Conservation (phyloP, 1,140 invertebrate genomes). For the Sitodiplosis mosellana region DNA sequence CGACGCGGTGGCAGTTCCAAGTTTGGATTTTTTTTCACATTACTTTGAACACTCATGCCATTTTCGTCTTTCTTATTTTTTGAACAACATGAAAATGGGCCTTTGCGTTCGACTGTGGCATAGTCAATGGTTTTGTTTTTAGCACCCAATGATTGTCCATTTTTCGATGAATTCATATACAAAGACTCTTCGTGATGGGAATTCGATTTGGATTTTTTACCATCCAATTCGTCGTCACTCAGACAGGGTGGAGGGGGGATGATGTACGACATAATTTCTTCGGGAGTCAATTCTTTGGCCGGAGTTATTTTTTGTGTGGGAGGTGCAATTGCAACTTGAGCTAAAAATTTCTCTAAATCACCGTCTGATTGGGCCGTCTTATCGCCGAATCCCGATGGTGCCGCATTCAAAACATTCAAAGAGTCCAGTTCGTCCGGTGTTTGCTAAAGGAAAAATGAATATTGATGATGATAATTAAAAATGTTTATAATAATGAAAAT, state of each 20-base stretch:
- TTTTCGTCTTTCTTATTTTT: conserved; percentile 31
- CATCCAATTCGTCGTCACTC: conserved; percentile 18
- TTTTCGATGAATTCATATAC: background rate
- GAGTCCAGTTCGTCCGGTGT: conserved; percentile 58
- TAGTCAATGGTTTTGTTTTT: conserved; percentile 34
- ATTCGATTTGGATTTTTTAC: conserved; percentile 11
- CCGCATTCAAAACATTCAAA: conserved; percentile 40
- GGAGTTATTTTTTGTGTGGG: conserved; percentile 47
- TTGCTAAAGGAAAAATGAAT: too few relatives aligned
- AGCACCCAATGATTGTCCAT: background rate
- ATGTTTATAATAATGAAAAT: too few relatives aligned
- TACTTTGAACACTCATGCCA: conserved; percentile 24
- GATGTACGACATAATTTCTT: conserved; percentile 61
- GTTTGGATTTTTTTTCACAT: conserved; percentile 26
- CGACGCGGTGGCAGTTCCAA: conserved; percentile 34
- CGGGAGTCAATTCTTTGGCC: conserved; percentile 49
- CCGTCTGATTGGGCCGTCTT: conserved; percentile 12
- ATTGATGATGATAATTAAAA: too few relatives aligned
- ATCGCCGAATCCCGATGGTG: conserved; percentile 54
- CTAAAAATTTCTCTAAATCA: conserved; percentile 62
- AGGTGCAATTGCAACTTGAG: conserved; percentile 61
- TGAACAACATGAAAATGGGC: conserved; percentile 43
- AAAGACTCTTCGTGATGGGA: conserved; percentile 13
- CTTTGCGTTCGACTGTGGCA: conserved; percentile 42
- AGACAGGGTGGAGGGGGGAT: conserved; percentile 55